Conservation (phyloP, 2,113 vertebrate genomes). For the Sturnira hondurensis region DNA sequence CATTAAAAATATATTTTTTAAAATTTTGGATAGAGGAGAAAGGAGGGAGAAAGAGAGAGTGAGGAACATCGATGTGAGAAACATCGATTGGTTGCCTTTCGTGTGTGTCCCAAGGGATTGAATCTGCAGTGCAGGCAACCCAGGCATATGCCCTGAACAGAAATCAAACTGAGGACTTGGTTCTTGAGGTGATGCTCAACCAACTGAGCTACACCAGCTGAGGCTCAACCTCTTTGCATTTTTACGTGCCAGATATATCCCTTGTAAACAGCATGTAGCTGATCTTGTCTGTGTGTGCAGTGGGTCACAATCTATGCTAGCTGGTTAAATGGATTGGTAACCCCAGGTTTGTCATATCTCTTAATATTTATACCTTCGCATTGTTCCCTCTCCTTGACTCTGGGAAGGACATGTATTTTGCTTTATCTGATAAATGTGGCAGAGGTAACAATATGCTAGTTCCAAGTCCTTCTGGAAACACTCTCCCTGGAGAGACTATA, state of each 20-base stretch:
- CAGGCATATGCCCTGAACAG: too few relatives aligned
- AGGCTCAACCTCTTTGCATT: not conserved
- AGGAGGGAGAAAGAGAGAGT: too few relatives aligned
- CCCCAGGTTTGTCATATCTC: not conserved
- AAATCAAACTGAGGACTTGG: too few relatives aligned
- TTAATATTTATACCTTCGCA: not conserved
- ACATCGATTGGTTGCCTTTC: too few relatives aligned
- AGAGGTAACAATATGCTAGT: not conserved
- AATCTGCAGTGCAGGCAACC: too few relatives aligned
- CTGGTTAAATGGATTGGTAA: not conserved
- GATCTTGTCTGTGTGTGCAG: too few relatives aligned
- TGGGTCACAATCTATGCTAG: not conserved
- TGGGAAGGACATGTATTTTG: not conserved
- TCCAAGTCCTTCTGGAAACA: not conserved
- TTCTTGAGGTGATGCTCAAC: too few relatives aligned
- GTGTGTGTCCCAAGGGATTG: too few relatives aligned
- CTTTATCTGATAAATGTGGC: not conserved
- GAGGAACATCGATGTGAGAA: too few relatives aligned
- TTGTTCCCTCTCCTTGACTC: not conserved
- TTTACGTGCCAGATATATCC: not conserved
- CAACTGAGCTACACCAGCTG: too few relatives aligned
- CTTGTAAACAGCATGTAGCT: not conserved
- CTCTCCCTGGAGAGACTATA: not conserved
- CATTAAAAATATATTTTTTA: too few relatives aligned
- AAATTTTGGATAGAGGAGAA: too few relatives aligned